Evolutionary conservation across 1,140 invertebrate species (phyloP).

Genomic region (Listronotus bonariensis): DNA sequence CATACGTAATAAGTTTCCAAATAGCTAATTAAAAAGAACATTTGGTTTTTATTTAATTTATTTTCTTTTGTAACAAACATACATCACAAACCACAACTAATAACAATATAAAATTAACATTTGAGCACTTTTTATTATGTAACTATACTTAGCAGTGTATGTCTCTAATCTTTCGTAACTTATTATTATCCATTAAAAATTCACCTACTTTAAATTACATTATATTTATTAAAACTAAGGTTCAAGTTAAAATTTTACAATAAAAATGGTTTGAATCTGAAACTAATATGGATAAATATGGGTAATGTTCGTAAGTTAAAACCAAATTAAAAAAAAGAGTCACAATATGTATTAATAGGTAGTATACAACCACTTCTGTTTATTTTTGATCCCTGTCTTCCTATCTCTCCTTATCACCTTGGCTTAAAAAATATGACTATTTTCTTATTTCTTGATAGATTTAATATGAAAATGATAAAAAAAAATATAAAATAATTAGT

Average conservation of each 20-base stretch:
- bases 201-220: not conserved
- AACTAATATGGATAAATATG: no score
- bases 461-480: conserved; percentile 5
- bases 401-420: not conserved
- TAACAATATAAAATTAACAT: conserved; percentile 39
- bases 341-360: not conserved
- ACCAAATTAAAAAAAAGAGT: no score
- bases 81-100: conserved; percentile 43
- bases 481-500: conserved; percentile 16
- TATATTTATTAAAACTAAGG: not conserved
- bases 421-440: not conserved
- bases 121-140: conserved; percentile 32
- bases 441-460: not conserved
- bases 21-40: no score
- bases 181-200: not conserved
- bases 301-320: no score
- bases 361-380: not conserved
- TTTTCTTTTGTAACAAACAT: conserved; percentile 33
- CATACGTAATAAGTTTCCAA: no score
- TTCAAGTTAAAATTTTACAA: not conserved
- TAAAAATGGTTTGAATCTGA: not conserved
- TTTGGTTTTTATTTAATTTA: not conserved
- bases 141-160: not conserved
- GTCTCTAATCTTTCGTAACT: not conserved
- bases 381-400: not conserved